Percentiles rank a stretch among this genome's conserved stretches.
Evolutionary conservation across 1,140 invertebrate species (phyloP).

Genomic region (Aphis craccivora): DNA sequence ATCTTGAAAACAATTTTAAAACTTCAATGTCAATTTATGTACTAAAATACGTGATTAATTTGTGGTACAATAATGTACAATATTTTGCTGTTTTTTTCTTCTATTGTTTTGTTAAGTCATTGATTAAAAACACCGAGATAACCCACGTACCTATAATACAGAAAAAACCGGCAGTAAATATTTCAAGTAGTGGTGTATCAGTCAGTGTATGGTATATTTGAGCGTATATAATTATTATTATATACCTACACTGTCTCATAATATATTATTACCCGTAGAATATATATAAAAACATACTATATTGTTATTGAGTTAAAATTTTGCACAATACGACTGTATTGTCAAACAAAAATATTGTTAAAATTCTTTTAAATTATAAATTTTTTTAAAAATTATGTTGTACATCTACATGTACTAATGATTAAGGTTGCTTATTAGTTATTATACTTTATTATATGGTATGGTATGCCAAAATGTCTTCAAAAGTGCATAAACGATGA

Average conservation of each 20-base stretch:
- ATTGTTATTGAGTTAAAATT: background rate
- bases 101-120: constrained; percentile 45
- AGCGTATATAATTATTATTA: background rate
- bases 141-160: constrained; percentile 28
- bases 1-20: constrained; percentile 7
- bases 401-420: background rate
- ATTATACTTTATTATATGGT: background rate
- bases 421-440: background rate
- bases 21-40: background rate
- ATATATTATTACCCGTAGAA: background rate
- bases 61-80: background rate
- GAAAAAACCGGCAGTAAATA: constrained; percentile 29
- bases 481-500: background rate
- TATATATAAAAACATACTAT: background rate
- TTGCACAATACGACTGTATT: background rate
- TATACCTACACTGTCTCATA: background rate
- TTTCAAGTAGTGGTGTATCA: background rate
- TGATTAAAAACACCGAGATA: constrained; percentile 43
- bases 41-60: constrained; percentile 38
- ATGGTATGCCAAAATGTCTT: background rate
- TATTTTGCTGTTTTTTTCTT: constrained; percentile 43
- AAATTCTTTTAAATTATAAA: background rate
- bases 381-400: background rate
- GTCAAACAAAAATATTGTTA: background rate
- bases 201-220: background rate